Evolutionary conservation across 2,888 invertebrate genomes (phyloP), one percentile per base, ranked within the genome.

Genomic region (Frankliniella fusca): DNA sequence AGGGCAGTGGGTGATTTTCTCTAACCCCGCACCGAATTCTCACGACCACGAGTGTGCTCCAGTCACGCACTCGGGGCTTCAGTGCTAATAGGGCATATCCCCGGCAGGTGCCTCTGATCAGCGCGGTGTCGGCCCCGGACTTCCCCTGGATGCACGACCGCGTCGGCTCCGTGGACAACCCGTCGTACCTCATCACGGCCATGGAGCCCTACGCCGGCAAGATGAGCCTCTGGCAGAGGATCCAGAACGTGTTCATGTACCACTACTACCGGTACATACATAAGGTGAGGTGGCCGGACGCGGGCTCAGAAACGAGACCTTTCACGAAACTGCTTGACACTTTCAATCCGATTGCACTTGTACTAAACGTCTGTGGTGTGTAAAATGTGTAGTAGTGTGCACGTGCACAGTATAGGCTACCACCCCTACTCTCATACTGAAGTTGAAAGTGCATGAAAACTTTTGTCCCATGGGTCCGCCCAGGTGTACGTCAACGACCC

Each of bases 231-330:
- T 80, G 84, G 0, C 85, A 88, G 48, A 87, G 91, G 54, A 54
- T 90, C 0, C 86, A 87, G 70, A 93, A 92, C 85, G 86, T 88
- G 83, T 61, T 90, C 7, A 83, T 84, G 0, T 27, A 76, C 70
- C 7, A 27, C 70, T 12, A 27, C 11, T 27, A 76, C 23, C n/a
- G 27, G 23, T 27, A 23, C 27, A 27, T 8, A 27, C 27, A 23
- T 27, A 76, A 76, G 70, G 70, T 76, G 23, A 27, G 70, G n/a
- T 2, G 23, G n/a, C 3, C 20, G 65, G 70, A 12, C 27, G 27
- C 54, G 54, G 54, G 54, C 15, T 5, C 11, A 54, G 20, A 54
- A 54, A 15, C 15, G 84, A 84, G 82, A 38, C 38, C 38, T 5
- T 38, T 38, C 38, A 38, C 38, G 7, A 84, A 7, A 54, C 54